Evolutionary conservation across 2,797 vertebrate species (phyloP), one percentile per base, ranked within the genome.

Genomic region (Sphenodon punctatus): DNA sequence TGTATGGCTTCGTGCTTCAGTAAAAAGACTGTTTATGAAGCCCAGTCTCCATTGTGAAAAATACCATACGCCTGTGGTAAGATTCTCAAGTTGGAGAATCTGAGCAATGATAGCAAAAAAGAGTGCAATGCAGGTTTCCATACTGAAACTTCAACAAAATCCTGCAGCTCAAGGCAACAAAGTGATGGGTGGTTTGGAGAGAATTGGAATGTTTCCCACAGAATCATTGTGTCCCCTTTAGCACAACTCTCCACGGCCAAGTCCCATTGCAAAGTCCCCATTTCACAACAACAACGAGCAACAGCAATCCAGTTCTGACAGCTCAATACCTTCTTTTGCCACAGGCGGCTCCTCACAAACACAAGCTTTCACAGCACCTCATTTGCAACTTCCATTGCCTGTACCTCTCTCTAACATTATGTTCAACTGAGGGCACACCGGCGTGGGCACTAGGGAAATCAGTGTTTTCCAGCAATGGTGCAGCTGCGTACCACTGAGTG

Each of bases 1-100:
- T 68, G 51, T 71, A 45, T 1, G 45, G 84, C 80, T 82, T 63
- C 32, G 68, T 41, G 74, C 59, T 46, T 75, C 66, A 73, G 80
- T 82, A 76, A 3, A 72, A 70, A 32, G 61, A 32, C 45, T 78
- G 34, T 61, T 88, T 67, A 79, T 72, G 80, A 64, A 78, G 22
- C 60, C 38, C 65, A 53, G 82, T 2, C 71, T 69, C 45, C 23
- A 55, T 9, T 63, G 13, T 5, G 68, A 74, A 75, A 11, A 82
- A 78, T 11, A 6, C 51, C 78, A 41, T 1, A n/a, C 27, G 27
- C 16, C 73, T 87, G 81, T 34, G 73, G 58, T 59, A 14, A 81
- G 45, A 68, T 48, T 59, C 81, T 80, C 55, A 68, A 41, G 45
- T 79, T 43, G 23, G n/a, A 74, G 32, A 82, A 65, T 5, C 1